Evolutionary conservation across 2,797 vertebrate genomes (phyloP).

Genomic region (Calcarius lapponicus): DNA sequence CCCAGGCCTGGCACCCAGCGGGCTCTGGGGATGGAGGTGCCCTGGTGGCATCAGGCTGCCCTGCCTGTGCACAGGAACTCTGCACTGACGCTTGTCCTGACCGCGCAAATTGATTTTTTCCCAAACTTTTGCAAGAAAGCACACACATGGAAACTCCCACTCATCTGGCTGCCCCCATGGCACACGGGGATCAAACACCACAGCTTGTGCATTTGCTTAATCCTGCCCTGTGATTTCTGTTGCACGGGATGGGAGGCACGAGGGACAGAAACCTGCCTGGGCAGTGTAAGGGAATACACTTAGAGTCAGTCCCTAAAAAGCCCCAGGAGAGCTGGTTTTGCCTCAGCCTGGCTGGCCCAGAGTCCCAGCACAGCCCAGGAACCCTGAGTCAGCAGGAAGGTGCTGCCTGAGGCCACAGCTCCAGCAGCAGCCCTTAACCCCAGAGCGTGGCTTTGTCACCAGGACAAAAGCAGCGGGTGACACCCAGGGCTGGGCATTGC

Average conservation of each 20-base stretch:
- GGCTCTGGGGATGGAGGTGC: neutral
- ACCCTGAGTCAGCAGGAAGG: neutral
- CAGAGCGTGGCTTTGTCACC: neutral
- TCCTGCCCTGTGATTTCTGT: neutral
- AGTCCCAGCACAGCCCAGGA: neutral
- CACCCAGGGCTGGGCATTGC: neutral
- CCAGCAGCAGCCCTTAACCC: neutral
- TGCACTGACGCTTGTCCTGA: accelerated
- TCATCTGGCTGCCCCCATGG: neutral
- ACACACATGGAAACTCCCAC: neutral
- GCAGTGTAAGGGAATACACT: neutral
- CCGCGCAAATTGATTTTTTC: neutral
- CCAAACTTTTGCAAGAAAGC: neutral
- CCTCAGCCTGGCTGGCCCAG: neutral
- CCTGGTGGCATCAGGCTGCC: accelerated
- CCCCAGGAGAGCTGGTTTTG: neutral
- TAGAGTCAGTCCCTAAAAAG: neutral
- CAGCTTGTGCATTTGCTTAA: neutral
- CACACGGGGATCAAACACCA: neutral
- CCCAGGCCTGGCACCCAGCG: neutral
- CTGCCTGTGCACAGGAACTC: accelerated
- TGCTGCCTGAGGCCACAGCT: neutral
- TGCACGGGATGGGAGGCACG: neutral
- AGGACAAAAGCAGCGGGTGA: neutral
- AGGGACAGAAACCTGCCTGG: neutral